A percentile compares a stretch with the other conserved stretches of the same genome.
Evolutionary conservation across 2,113 vertebrate genomes (phyloP).

Genomic region (Falco punctatus): DNA sequence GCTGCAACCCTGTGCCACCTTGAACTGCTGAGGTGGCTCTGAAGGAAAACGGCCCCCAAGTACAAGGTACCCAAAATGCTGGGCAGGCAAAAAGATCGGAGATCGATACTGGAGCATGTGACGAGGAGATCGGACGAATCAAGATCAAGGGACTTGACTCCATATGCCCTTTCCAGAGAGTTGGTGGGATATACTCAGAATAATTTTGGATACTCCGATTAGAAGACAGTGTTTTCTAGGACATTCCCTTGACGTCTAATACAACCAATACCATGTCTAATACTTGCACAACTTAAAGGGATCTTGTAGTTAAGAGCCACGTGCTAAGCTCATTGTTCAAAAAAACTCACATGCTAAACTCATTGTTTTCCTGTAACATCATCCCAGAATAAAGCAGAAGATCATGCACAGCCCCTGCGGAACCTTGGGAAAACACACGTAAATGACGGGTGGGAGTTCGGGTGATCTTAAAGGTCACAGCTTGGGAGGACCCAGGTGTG

Average conservation of each 20-base stretch:
- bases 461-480: not conserved
- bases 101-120: not conserved
- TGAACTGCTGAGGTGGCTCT: not conserved
- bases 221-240: not conserved
- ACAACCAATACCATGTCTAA: fast-evolving
- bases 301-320: fast-evolving
- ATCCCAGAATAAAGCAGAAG: not conserved
- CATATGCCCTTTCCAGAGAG: not conserved
- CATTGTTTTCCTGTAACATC: not conserved
- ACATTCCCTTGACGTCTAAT: not conserved
- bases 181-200: not conserved
- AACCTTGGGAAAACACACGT: not conserved
- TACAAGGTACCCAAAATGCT: fast-evolving
- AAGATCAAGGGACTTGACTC: not conserved
- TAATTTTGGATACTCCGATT: not conserved
- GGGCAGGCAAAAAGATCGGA: not conserved
- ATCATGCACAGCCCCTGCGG: not conserved
- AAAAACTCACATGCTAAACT: not conserved
- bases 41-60: fast-evolving
- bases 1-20: not conserved
- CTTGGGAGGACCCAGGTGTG: not conserved
- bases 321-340: not conserved
- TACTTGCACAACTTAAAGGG: not conserved
- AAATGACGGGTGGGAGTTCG: not conserved
- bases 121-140: not conserved